These are phyloP conservation scores for Ecdyonurus torrentis DNA, from an alignment of 2,888 invertebrate genomes.

Conservation along the genomic window DNA sequence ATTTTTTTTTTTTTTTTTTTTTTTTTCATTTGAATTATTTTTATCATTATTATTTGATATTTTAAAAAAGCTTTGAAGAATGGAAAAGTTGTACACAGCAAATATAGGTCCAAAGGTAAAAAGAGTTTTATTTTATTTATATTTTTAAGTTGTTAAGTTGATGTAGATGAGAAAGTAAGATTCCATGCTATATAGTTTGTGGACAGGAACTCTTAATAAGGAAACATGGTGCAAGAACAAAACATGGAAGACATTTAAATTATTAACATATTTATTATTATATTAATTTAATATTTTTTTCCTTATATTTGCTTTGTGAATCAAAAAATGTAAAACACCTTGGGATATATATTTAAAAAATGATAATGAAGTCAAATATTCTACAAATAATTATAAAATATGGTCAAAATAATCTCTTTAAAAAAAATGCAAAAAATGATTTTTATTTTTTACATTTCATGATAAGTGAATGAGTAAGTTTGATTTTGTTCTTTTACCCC, in stretches of 20 bases:
- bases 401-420: too few species aligned
- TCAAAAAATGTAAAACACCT: too few species aligned
- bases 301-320: too few species aligned
- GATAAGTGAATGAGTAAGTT: too few species aligned
- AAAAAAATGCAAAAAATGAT: too few species aligned
- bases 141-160: not conserved
- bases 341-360: not conserved
- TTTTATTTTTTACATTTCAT: too few species aligned
- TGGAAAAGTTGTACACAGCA: not conserved
- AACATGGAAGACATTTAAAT: constrained; percentile 19
- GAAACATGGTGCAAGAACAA: constrained; percentile 16
- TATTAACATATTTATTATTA: not conserved
- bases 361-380: not conserved
- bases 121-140: too few species aligned
- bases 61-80: not conserved
- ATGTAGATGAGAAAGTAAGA: not conserved
- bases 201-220: constrained; percentile 10
- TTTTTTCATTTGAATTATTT: not conserved
- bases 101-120: not conserved
- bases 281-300: not conserved
- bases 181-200: not conserved
- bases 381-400: not conserved
- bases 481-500: too few species aligned
- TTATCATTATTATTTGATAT: too few species aligned
- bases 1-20: not conserved